Evolutionary conservation across 2,797 vertebrate species (phyloP), one percentile per base, ranked within the genome.

Genomic region (Scolopax rusticola): DNA sequence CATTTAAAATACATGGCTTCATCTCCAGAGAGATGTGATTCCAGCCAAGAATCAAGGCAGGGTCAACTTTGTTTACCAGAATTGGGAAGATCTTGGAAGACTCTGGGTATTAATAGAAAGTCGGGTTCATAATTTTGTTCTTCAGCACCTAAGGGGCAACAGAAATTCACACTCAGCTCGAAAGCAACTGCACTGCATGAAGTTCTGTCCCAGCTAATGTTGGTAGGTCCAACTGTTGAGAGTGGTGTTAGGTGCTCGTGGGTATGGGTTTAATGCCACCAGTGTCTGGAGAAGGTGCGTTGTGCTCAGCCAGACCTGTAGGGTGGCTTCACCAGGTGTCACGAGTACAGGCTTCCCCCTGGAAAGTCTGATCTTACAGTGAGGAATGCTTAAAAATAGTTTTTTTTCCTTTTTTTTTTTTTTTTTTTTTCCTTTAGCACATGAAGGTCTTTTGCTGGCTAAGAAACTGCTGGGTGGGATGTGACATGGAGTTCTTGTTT

Each of bases 181-280:
- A 23, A 79, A 21, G 45, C 2, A 1, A n/a, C 41, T 57, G 17
- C 33, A 50, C 6, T 60, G 19, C 15, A 1, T 64, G 3, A 87
- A 64, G 20, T 60, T 75, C 25, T 4, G 0, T 64, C 50, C 15
- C 11, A 48, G 1, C 8, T 41, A 36, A 13, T 86, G 88, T 54
- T 75, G 27, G 11, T 60, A 45, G 7, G 3, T 78, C 83, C 6
- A 1, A 51, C 30, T 85, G 3, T 23, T 79, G 74, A 79, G 75
- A 56, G 25, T 41, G 11, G 15, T 21, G 13, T 69, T 69, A 16
- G 30, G 6, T 57, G 19, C n/a, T 53, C 0, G 0, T 2, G 40
- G 4, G 8, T 53, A 28, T 81, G 70, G 32, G 24, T 41, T 69
- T 61, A 24, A 28, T 5, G 6, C 28, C 8, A 56, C 9, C 6